Base-by-base conservation (phyloP, 2,888 invertebrate species). In the Lampropteryx suffumata region DNA sequence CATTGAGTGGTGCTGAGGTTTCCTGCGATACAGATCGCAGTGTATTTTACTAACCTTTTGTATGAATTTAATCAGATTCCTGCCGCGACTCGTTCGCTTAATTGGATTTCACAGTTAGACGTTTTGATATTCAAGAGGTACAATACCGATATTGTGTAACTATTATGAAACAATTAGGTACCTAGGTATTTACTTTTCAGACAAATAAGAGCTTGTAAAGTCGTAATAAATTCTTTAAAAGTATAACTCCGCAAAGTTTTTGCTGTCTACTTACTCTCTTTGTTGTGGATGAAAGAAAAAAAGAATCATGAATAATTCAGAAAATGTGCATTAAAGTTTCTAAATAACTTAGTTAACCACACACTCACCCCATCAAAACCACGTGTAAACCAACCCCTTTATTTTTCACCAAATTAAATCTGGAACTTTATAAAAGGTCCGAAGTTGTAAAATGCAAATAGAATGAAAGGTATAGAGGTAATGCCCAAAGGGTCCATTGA, bases 1-100 rank as follows among this genome's bases (percentile, higher is more conserved):
- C 80, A 84, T 86, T 83, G 84, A 85, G 79, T 80, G 78, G 74
- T 69, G 78, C 78, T 73, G 86, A 82, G 86, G 83, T 84, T 70
- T 77, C 71, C 52, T 68, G 69, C 73, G 79, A 82, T 76, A 79
- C 79, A 79, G 74, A 77, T 72, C 73, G 72, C 62, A 62, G 76
- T 69, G 76, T 82, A 79, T 79, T 79, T 79, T 78, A 78, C 78
- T 74, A 73, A 75, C 62, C 82, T 79, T 82, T 86, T 85, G 84
- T 84, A 76, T 78, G 77, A 74, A 76, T 81, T 85, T 83, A 84
- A 85, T 86, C 84, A 82, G 78, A 82, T 77, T 76, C 73, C 60
- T 48, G 55, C 64, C 62, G 67, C 71, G 72, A 68, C 73, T 76
- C 71, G 69, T 65, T 63, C 55, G 66, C 68, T 79, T 82, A 82